These are phyloP conservation scores for Monopterus albus DNA, from an alignment of 2,113 vertebrate species.

Conservation along the genomic window DNA sequence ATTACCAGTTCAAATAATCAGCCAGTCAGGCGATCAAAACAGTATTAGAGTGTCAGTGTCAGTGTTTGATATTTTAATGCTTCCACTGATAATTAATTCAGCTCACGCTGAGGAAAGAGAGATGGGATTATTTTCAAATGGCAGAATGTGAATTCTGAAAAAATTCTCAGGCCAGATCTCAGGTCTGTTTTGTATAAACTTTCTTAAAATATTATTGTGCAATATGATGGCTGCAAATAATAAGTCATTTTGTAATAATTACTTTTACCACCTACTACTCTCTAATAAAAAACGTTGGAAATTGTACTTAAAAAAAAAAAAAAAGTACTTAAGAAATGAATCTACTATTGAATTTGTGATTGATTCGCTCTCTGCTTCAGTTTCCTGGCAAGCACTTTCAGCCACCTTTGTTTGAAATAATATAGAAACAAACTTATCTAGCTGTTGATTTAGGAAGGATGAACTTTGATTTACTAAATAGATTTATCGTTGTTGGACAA, in stretches of 20 bases:
- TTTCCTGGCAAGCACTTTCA: too few relatives aligned
- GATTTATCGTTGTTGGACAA: too few relatives aligned
- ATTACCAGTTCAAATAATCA: conserved; percentile 73
- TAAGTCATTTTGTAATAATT: too few relatives aligned
- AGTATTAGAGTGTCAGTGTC: conserved; percentile 36
- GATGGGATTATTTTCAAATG: conserved; percentile 9
- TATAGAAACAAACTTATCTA: too few relatives aligned
- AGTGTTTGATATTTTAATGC: conserved; percentile 44
- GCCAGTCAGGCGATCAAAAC: conserved; percentile 65
- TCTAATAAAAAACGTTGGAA: too few relatives aligned
- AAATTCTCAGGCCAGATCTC: conserved; percentile 9
- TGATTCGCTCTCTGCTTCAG: neutral
- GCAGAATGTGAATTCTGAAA: conserved; percentile 3
- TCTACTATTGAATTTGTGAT: neutral
- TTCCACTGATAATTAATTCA: conserved; percentile 49
- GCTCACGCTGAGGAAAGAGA: conserved; percentile 7
- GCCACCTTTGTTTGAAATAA: too few relatives aligned
- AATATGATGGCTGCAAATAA: neutral
- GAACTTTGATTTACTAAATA: too few relatives aligned
- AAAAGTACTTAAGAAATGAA: neutral
- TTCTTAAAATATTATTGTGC: neutral
- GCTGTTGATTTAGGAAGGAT: too few relatives aligned
- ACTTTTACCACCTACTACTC: too few relatives aligned
- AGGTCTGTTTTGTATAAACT: neutral
- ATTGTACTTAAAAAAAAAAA: too few relatives aligned